Conservation (phyloP, 2,113 vertebrate species). For the Chaenogobius annularis region DNA sequence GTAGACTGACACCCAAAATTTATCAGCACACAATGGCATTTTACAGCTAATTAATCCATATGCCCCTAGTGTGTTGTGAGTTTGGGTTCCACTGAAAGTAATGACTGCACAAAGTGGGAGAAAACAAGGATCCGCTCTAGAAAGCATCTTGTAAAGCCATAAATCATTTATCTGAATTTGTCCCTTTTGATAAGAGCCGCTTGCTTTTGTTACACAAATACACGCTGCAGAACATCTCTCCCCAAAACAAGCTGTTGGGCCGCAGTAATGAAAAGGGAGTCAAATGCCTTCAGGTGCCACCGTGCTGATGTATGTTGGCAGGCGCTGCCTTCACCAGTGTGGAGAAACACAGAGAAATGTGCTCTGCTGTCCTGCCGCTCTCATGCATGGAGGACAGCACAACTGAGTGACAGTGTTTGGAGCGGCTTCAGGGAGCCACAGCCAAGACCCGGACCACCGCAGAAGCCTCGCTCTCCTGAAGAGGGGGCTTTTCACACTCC, state of each 20-base stretch:
- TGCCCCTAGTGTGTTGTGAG: background rate
- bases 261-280: conserved; percentile 66
- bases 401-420: conserved; percentile 75
- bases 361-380: conserved; percentile 72
- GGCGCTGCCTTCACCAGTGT: conserved; percentile 60
- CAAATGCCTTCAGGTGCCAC: conserved; percentile 66
- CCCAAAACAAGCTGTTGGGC: conserved; percentile 58
- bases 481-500: conserved; percentile 56
- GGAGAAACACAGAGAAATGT: conserved; percentile 71
- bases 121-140: conserved; percentile 20
- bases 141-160: conserved; percentile 24
- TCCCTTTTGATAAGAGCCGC: conserved; percentile 46
- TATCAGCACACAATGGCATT: conserved; percentile 22
- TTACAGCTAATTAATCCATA: background rate
- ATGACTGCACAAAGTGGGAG: background rate
- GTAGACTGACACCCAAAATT: conserved; percentile 3
- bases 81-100: background rate
- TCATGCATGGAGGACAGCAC: conserved; percentile 72
- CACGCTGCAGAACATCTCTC: conserved; percentile 38
- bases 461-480: conserved; percentile 43
- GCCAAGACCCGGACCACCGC: conserved; percentile 67
- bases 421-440: conserved; percentile 54
- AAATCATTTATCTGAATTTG: conserved; percentile 53
- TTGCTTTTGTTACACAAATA: conserved; percentile 34
- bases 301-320: conserved; percentile 72